Conservation (phyloP, 2,113 vertebrate species). For the Bubo blakistoni region DNA sequence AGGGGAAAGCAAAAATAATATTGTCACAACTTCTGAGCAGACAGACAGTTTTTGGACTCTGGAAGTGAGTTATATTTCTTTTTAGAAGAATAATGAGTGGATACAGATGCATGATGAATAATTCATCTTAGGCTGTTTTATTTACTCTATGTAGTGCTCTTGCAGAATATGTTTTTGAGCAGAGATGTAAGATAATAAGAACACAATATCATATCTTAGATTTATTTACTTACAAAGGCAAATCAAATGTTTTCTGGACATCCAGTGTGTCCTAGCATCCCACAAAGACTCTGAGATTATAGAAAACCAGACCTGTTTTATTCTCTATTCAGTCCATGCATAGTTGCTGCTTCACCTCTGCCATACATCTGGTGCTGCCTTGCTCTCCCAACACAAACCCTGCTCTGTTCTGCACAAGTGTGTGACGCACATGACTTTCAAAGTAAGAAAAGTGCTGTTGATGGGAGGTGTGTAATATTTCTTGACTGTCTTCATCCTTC, state of each 20-base stretch:
- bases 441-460: not conserved
- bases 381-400: not conserved
- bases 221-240: constrained; percentile 44
- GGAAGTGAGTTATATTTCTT: constrained; percentile 40
- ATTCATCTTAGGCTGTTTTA: constrained; percentile 53
- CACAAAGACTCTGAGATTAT: not conserved
- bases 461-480: not conserved
- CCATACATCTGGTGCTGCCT: not conserved
- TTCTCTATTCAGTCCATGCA: not conserved
- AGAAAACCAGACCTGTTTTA: not conserved
- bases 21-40: constrained; percentile 35
- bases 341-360: not conserved
- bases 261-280: not conserved
- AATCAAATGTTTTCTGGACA: not conserved
- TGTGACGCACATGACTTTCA: not conserved
- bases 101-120: constrained; percentile 52
- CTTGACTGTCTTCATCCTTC: not conserved
- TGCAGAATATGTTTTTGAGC: constrained; percentile 36
- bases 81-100: constrained; percentile 57
- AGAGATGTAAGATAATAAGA: constrained; percentile 55
- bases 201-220: not conserved
- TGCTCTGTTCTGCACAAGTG: not conserved
- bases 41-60: constrained; percentile 4
- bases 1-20: constrained; percentile 57
- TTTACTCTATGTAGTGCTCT: constrained; percentile 32